Percentiles rank a stretch among this genome's conserved stretches.
Conservation (phyloP, 2,888 invertebrate genomes). For the Nemapogon koenigi region DNA sequence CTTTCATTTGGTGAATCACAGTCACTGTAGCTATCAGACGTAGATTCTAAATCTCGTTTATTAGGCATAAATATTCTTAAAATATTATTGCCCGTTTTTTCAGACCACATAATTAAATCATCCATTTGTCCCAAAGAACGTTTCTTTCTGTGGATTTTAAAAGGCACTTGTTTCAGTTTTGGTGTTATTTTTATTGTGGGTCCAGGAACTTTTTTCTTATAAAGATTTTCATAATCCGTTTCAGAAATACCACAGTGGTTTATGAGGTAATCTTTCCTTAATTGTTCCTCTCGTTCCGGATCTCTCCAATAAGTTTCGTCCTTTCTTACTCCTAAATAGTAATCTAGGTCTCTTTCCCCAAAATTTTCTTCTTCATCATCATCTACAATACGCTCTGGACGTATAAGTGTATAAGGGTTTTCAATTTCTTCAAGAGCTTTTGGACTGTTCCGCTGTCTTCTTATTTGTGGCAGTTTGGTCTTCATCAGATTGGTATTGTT, state of each 20-base stretch:
- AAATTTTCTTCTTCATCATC: constrained; percentile 31
- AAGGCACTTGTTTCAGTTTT: constrained; percentile 49
- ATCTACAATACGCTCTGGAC: constrained; percentile 15
- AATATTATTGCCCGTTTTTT: constrained; percentile 27
- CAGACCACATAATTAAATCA: constrained; percentile 33
- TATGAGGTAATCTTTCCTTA: constrained; percentile 47
- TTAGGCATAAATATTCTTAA: constrained; percentile 40
- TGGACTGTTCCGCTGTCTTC: constrained; percentile 28
- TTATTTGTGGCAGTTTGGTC: constrained; percentile 35
- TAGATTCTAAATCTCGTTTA: constrained; percentile 41
- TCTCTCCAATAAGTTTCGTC: constrained; percentile 52
- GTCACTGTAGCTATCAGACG: constrained; percentile 54
- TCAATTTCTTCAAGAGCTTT: constrained; percentile 31
- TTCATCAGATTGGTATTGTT: constrained; percentile 44
- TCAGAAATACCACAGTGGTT: constrained; percentile 48
- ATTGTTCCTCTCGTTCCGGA: constrained; percentile 43
- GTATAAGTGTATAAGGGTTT: constrained; percentile 5
- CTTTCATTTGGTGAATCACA: constrained; percentile 36
- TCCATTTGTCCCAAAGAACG: constrained; percentile 31
- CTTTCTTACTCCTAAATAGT: constrained; percentile 44
- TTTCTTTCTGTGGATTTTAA: constrained; percentile 40
- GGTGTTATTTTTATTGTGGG: constrained; percentile 28
- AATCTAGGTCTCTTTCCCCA: constrained; percentile 48
- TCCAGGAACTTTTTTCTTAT: constrained; percentile 26
- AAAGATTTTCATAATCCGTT: constrained; percentile 41